phyloP scores from a whole-genome alignment of 2,797 vertebrate species.

The Scomberomorus guttatus region DNA sequence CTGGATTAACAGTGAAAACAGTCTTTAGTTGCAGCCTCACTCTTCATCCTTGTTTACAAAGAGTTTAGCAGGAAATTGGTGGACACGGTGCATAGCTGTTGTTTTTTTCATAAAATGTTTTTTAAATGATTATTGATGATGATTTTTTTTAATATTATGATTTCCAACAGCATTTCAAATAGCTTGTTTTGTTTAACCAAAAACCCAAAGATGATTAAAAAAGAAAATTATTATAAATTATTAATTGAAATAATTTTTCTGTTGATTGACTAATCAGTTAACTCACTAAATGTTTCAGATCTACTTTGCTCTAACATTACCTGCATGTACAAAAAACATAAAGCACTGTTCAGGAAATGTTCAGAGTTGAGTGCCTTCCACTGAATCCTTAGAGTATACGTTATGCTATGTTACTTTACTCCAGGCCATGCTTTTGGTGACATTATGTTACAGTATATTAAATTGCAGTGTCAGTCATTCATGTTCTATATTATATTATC shows the following conservation, averaged over 20 bases:
- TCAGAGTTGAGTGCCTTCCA: not conserved
- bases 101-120: no score
- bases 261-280: no score
- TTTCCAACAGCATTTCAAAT: no score
- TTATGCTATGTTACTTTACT: not conserved
- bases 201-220: no score
- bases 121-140: no score
- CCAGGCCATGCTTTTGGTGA: not conserved
- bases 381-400: not conserved
- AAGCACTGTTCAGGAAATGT: not conserved
- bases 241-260: no score
- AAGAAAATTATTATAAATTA: no score
- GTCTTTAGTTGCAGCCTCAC: not conserved
- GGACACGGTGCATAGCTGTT: not conserved
- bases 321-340: not conserved
- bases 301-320: not conserved
- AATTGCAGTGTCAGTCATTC: not conserved
- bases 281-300: no score
- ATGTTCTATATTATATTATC: not conserved
- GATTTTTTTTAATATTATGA: no score
- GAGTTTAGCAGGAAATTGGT: not conserved
- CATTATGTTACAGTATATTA: not conserved
- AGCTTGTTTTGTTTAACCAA: no score
- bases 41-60: not conserved
- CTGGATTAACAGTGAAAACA: not conserved